Evolutionary conservation across 2,797 vertebrate species (phyloP).

Genomic region (Tragopan temminckii): DNA sequence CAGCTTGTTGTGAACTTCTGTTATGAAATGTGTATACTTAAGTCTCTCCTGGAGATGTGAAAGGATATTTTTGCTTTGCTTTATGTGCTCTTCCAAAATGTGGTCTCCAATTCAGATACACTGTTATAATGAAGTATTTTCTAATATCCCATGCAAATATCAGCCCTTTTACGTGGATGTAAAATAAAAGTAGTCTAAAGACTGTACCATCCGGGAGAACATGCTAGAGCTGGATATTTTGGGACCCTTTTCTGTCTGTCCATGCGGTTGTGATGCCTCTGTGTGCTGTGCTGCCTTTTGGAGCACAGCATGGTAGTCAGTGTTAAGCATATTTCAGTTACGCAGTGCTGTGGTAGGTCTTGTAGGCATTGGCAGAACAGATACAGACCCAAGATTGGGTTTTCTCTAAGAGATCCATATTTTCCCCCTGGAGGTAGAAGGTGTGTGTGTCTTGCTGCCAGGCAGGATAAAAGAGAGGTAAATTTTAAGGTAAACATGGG

Average conservation of each 20-base stretch:
- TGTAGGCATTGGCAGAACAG: background rate
- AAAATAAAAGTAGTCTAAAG: slow-evolving; percentile 2
- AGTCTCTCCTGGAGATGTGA: slow-evolving; percentile 61
- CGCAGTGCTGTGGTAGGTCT: background rate
- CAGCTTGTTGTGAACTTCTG: slow-evolving; percentile 64
- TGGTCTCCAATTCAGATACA: slow-evolving; percentile 58
- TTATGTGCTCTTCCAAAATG: slow-evolving; percentile 55
- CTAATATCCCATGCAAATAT: slow-evolving; percentile 71
- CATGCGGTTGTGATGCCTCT: background rate
- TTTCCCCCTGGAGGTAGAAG: background rate
- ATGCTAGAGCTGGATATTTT: background rate
- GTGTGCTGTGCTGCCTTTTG: background rate
- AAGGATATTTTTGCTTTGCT: slow-evolving; percentile 2
- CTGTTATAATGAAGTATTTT: slow-evolving; percentile 69
- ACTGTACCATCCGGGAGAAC: background rate
- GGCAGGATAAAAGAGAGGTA: background rate
- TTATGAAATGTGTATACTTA: slow-evolving; percentile 62
- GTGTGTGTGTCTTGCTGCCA: background rate
- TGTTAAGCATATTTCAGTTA: fast-evolving
- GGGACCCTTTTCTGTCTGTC: background rate
- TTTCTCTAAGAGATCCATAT: background rate
- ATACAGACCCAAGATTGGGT: background rate
- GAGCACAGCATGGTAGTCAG: background rate
- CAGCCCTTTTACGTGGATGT: slow-evolving; percentile 24
- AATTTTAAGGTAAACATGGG: background rate